phyloP scores from a whole-genome alignment of 2,113 vertebrate species.

The Poicephalus meyeri region DNA sequence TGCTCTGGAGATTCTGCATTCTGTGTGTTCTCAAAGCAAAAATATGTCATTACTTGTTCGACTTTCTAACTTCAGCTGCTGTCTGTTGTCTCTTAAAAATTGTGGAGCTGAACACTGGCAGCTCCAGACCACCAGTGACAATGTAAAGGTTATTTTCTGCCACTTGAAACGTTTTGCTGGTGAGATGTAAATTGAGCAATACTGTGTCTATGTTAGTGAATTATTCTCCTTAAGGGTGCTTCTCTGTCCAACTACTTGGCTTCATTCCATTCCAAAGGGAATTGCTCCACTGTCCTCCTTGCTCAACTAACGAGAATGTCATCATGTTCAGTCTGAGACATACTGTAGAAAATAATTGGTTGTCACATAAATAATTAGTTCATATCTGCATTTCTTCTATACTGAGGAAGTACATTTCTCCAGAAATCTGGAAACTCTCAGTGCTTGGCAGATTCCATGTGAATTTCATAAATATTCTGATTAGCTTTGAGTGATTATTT shows the following conservation, averaged over 20 bases:
- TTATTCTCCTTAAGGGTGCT: background rate
- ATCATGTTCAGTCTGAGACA: background rate
- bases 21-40: slow-evolving; percentile 29
- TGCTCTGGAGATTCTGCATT: slow-evolving; percentile 1
- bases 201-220: background rate
- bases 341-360: background rate
- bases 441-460: background rate
- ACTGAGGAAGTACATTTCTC: background rate
- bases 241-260: background rate
- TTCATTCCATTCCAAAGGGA: background rate
- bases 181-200: background rate
- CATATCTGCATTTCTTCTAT: background rate
- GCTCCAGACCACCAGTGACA: background rate
- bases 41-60: background rate
- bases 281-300: background rate
- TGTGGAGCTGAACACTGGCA: background rate
- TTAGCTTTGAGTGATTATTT: background rate
- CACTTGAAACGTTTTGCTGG: background rate
- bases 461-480: slow-evolving; percentile 9
- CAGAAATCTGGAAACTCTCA: slow-evolving; percentile 1
- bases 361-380: slow-evolving; percentile 21
- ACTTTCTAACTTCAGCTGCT: background rate
- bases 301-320: slow-evolving; percentile 7
- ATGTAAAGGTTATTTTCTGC: background rate
- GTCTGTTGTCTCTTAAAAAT: slow-evolving; percentile 30